These are phyloP conservation scores for Nematopogon swammerdamellus DNA, from an alignment of 2,888 invertebrate species.

Conservation along the genomic window DNA sequence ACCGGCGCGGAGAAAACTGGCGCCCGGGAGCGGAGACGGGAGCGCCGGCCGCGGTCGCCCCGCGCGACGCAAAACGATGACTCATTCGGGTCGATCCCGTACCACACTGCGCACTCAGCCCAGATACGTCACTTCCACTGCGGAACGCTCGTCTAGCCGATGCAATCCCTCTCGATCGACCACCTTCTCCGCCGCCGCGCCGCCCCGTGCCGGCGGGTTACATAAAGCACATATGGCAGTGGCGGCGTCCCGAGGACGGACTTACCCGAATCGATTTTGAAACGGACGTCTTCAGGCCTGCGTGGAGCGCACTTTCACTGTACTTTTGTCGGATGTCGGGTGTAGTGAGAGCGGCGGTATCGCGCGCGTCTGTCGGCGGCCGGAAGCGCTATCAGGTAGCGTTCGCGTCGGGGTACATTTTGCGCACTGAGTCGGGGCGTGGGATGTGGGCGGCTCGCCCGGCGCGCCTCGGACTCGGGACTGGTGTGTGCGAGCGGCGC, in stretches of 20 bases:
- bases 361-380: too few species aligned
- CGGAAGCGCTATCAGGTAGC: neutral
- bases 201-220: neutral
- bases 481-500: slow-evolving; percentile 26
- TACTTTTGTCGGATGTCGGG: too few species aligned
- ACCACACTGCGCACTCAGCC: neutral
- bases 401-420: neutral
- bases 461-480: neutral
- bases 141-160: neutral
- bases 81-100: neutral
- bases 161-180: neutral
- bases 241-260: neutral
- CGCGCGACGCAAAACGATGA: neutral
- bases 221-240: neutral
- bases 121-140: neutral
- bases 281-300: neutral
- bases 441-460: neutral
- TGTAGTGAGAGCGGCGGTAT: too few species aligned
- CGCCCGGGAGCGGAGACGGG: too few species aligned
- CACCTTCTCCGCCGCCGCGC: neutral
- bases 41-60: too few species aligned
- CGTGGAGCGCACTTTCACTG: neutral
- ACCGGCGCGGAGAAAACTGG: too few species aligned
- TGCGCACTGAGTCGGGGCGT: neutral
- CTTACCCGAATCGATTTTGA: neutral